Conservation (phyloP, 2,113 vertebrate species). For the Gallinago media region DNA sequence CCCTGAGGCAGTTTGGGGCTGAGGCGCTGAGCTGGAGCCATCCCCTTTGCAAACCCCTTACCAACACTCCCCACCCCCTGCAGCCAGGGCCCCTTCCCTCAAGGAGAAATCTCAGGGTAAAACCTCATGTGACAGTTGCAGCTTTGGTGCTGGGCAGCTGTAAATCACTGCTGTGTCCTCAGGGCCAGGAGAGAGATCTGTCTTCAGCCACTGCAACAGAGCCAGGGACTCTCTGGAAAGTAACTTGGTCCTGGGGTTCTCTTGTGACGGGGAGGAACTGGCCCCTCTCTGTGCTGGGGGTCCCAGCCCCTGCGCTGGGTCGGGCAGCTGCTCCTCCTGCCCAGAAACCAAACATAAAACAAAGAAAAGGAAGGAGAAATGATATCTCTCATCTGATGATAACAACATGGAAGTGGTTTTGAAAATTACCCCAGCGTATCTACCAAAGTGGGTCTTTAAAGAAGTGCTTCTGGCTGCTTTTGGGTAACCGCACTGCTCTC, state of each 20-base stretch:
- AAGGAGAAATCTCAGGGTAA: neutral
- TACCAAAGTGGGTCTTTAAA: neutral
- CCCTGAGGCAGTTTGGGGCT: neutral
- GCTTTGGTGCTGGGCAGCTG: rapidly evolving
- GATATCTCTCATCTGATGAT: neutral
- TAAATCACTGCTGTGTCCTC: neutral
- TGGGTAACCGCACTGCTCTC: neutral
- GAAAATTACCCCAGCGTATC: neutral
- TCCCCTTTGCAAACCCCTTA: neutral
- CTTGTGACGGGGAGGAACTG: rapidly evolving
- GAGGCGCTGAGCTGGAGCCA: neutral
- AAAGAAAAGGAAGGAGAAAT: neutral
- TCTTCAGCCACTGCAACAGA: neutral
- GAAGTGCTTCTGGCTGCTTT: neutral
- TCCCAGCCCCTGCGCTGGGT: neutral
- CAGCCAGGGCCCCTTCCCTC: neutral
- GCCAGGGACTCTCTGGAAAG: neutral
- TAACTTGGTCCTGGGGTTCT: neutral
- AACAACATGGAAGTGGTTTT: neutral
- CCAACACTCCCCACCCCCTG: rapidly evolving
- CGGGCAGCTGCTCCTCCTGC: neutral
- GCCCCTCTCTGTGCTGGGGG: rapidly evolving
- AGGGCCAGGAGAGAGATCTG: neutral
- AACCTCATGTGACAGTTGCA: rapidly evolving
- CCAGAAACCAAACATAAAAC: neutral